Evolutionary conservation across 2,888 invertebrate species (phyloP), one percentile per base, ranked within the genome.

Genomic region (Arge pagana): DNA sequence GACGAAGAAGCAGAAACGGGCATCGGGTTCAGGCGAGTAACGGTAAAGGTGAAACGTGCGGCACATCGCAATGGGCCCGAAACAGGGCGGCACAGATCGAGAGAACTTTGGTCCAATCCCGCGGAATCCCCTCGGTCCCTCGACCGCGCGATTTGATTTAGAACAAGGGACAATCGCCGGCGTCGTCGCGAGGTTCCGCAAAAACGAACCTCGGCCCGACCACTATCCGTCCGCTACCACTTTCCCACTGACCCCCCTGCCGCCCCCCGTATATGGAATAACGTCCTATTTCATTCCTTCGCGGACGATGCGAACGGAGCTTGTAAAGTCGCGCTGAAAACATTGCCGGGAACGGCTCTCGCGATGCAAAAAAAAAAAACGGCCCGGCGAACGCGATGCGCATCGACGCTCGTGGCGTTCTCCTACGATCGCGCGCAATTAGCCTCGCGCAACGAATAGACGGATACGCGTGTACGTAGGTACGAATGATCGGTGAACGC

Each of bases 161-260:
- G 62, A 64, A 66, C 55, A 56, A 45, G 52, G 49, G 53, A 54
- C 54, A 56, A 57, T 59, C 54, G 57, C 55, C 57, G 59, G 50
- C 50, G 53, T 55, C 62, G 50, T 56, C 54, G 54, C 58, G 53
- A 45, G 37, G 45, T 26, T 37, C 18, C 41, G 57, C 61, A 66
- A 65, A 64, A 67, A 63, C 59, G 48, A 48, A 43, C 56, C 39
- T 19, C 50, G 49, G 52, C 48, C 53, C 42, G 53, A 49, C 42
- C 41, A 43, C 48, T 43, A 55, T 52, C 48, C 60, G 39, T 18
- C 18, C 40, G 24, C 24, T 26, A 26, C 55, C 39, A 61, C 62
- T 65, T 66, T 66, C 61, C 58, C 60, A 65, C 54, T 61, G 58
- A n/a, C n/a, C n/a, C n/a, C n/a, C n/a, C n/a, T n/a, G n/a, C n/a